Evolutionary conservation across 2,888 invertebrate genomes (phyloP), one percentile per base, ranked within the genome.

Genomic region (Tetragonula carbonaria): DNA sequence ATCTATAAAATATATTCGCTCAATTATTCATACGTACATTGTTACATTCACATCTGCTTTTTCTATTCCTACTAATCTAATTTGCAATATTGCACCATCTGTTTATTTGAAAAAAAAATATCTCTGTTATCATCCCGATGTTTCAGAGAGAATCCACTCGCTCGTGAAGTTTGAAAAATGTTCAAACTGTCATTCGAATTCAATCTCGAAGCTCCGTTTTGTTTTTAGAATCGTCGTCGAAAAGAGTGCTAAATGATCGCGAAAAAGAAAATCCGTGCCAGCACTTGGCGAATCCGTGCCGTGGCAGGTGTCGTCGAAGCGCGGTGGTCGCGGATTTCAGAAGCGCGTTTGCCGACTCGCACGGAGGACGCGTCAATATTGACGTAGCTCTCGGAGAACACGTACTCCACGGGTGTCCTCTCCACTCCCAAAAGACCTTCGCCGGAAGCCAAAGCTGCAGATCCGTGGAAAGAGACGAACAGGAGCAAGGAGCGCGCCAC

Each of bases 321-420:
- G 8, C 75, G 78, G 66, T 74, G 82, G 74, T 45, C 66, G 73
- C 75, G 78, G 84, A 84, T 84, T 86, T 84, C 90, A 83, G 87
- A 82, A 89, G 89, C 82, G 75, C 85, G 88, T 90, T 87, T 90
- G 87, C 84, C 87, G 88, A 91, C 89, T 90, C 87, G 84, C 87
- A 87, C 90, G 71, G 88, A 88, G 89, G 84, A 88, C 81, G 80
- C 84, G 86, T 88, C 90, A 90, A 89, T 92, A 92, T 92, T 92
- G 90, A 88, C 90, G 81, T 78, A 89, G 88, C 91, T 91, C 92
- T 92, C 71, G 80, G 75, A 45, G 83, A 86, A 86, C 88, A 88
- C 85, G 87, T 84, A 86, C 90, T 90, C 82, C 75, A 80, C 80
- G 55, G 82, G 76, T 86, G 89, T 90, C 82, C 86, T 82, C 89